These are phyloP conservation scores for Papilio aristodemus DNA, from an alignment of 1,140 invertebrate species.

Conservation along the genomic window DNA sequence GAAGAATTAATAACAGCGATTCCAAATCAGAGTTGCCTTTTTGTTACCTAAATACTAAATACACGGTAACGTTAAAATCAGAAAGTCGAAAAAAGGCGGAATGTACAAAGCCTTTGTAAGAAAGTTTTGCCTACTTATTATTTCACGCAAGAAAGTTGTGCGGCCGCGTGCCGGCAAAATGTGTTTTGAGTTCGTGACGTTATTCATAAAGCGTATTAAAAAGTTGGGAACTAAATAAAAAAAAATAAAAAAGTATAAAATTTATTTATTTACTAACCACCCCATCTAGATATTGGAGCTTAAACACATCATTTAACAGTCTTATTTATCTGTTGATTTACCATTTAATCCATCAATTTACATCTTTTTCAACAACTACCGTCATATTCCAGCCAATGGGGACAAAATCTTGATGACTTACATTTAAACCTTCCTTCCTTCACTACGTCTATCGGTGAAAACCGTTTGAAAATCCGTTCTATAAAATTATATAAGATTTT, in stretches of 20 bases:
- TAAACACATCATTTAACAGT: too few species aligned
- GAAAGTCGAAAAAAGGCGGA: background rate
- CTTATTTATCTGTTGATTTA: too few species aligned
- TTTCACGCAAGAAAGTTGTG: slow-evolving; percentile 1
- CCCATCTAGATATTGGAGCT: too few species aligned
- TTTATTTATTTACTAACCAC: background rate
- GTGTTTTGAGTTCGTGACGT: background rate
- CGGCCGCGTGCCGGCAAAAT: background rate
- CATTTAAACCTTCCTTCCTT: too few species aligned
- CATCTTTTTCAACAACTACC: too few species aligned
- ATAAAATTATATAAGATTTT: too few species aligned
- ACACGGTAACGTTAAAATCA: background rate
- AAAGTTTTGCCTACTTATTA: slow-evolving; percentile 2
- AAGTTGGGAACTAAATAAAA: background rate
- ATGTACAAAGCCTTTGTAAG: background rate
- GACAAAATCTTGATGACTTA: too few species aligned
- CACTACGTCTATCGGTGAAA: too few species aligned
- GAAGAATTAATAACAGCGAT: background rate
- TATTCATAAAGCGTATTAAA: background rate
- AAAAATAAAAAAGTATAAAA: background rate
- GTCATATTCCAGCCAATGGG: too few species aligned
- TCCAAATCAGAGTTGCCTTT: background rate
- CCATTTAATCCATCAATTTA: too few species aligned
- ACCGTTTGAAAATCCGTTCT: too few species aligned
- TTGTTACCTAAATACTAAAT: background rate